Percentiles rank a stretch among this genome's conserved stretches.
Conservation (phyloP, 2,888 invertebrate genomes). For the Acanthoscelides obtectus region DNA sequence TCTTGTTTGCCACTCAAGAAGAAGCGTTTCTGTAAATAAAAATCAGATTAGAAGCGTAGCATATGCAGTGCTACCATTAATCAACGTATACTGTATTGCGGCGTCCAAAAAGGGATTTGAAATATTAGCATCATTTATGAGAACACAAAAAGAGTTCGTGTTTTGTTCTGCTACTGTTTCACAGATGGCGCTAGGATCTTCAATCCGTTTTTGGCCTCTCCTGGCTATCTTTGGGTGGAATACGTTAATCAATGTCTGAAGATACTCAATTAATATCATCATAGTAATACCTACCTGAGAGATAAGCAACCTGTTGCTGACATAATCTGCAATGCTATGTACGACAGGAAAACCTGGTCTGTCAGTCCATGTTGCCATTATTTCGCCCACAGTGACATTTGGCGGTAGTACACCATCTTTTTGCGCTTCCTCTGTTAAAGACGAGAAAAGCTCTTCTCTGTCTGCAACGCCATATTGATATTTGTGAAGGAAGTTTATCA, state of each 20-base stretch:
- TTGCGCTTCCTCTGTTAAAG: conserved; percentile 56
- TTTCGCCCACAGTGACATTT: conserved; percentile 50
- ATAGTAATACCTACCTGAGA: conserved; percentile 46
- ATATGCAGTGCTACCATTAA: too few species aligned
- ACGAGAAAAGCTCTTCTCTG: conserved; percentile 64
- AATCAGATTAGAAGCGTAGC: background rate
- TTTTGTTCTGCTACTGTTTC: too few species aligned
- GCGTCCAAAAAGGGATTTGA: too few species aligned
- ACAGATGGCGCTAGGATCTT: too few species aligned
- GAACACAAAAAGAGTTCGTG: too few species aligned
- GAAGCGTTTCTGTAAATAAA: conserved; percentile 37
- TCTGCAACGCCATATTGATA: conserved; percentile 59
- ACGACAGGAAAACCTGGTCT: conserved; percentile 67
- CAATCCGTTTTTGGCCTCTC: too few species aligned
- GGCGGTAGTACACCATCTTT: conserved; percentile 38
- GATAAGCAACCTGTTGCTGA: conserved; percentile 40
- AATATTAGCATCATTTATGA: too few species aligned
- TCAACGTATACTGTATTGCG: too few species aligned
- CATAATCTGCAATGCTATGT: conserved; percentile 49
- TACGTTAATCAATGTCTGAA: too few species aligned
- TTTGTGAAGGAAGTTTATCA: conserved; percentile 51
- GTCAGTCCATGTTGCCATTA: conserved; percentile 66
- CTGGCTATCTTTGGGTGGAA: too few species aligned
- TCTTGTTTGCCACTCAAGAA: conserved; percentile 30
- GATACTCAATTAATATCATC: too few species aligned